These are phyloP conservation scores for Danaus chrysippus DNA, from an alignment of 2,888 invertebrate species.

Conservation along the genomic window DNA sequence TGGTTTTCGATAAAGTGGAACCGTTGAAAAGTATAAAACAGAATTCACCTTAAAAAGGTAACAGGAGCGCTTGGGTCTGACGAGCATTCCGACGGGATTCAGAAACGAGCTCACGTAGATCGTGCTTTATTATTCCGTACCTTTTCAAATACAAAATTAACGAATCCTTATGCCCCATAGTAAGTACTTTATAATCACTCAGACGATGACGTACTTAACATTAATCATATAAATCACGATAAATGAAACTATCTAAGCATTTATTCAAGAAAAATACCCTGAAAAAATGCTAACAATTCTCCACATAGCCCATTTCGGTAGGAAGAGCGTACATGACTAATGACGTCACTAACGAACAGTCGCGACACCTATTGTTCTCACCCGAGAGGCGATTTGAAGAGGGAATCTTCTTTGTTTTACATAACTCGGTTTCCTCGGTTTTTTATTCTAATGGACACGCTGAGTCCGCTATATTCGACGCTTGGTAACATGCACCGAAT, in stretches of 20 bases:
- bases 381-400: constrained; percentile 35
- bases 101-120: constrained; percentile 1
- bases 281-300: background rate
- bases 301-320: constrained; percentile 5
- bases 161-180: background rate
- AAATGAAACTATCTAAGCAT: background rate
- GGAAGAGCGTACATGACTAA: constrained; percentile 35
- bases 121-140: background rate
- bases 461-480: constrained; percentile 22
- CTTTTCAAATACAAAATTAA: constrained; percentile 1
- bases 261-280: background rate
- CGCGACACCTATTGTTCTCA: constrained; percentile 31
- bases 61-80: constrained; percentile 13
- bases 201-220: background rate
- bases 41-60: background rate
- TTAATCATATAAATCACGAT: background rate
- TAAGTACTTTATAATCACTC: background rate
- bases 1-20: background rate
- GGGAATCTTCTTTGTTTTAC: constrained; percentile 34
- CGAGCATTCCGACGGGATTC: constrained; percentile 16
- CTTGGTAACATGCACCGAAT: constrained; percentile 6
- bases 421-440: constrained; percentile 26
- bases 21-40: background rate
- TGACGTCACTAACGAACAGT: constrained; percentile 39
- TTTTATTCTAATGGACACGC: constrained; percentile 30